Conservation (phyloP, 2,888 invertebrate species). For the Vesta saturnalis region DNA sequence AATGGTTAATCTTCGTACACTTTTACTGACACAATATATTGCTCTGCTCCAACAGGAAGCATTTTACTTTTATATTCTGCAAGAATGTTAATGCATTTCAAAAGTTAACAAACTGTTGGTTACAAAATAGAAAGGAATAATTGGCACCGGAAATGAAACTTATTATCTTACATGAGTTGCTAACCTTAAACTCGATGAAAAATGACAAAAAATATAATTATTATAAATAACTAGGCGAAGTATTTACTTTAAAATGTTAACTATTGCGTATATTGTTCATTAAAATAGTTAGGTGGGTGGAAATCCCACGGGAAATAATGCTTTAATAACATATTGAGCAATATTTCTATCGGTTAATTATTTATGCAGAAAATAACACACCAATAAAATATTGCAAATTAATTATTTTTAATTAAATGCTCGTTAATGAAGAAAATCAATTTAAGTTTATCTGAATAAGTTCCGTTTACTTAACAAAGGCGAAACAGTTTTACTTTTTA, state of each 20-base stretch:
- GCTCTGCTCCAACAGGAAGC: too few relatives aligned
- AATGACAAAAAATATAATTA: too few relatives aligned
- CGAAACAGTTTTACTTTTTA: too few relatives aligned
- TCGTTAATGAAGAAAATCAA: too few relatives aligned
- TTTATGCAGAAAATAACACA: neutral
- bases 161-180: neutral
- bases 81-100: too few relatives aligned
- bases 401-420: neutral
- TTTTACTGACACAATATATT: too few relatives aligned
- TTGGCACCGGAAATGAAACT: conserved; percentile 24
- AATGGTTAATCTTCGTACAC: too few relatives aligned
- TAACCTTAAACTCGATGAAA: neutral
- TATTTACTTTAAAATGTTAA: too few relatives aligned
- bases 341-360: neutral
- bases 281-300: neutral
- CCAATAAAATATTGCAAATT: neutral
- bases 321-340: neutral
- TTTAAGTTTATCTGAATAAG: too few relatives aligned
- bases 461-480: too few relatives aligned
- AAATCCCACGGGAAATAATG: neutral
- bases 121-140: conserved; percentile 31
- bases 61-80: too few relatives aligned
- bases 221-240: neutral
- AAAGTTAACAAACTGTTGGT: conserved; percentile 18
- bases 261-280: neutral